phyloP scores from a whole-genome alignment of 2,113 vertebrate species.

The Nanorana parkeri region DNA sequence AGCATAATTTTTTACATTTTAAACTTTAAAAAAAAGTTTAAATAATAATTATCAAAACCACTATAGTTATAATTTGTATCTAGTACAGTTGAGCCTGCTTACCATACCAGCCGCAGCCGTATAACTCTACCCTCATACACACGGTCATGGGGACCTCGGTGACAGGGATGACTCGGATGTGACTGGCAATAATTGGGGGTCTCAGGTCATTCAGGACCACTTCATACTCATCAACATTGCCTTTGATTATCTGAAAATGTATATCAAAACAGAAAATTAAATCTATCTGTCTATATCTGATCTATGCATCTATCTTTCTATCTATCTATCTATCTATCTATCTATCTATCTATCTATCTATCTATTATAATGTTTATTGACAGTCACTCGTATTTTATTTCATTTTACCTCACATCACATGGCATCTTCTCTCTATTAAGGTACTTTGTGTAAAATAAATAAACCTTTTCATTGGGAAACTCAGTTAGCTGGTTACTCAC shows the following conservation, averaged over 20 bases:
- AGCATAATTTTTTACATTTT: too few species aligned
- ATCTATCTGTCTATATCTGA: too few species aligned
- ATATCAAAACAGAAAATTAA: not conserved
- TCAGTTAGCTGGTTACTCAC: not conserved
- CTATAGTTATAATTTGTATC: too few species aligned
- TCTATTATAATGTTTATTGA: not conserved
- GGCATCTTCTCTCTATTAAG: not conserved
- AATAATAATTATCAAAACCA: too few species aligned
- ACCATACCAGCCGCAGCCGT: conserved; percentile 89
- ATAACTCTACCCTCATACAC: conserved; percentile 92
- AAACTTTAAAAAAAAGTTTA: too few species aligned
- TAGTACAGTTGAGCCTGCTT: conserved; percentile 49
- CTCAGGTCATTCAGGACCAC: conserved; percentile 84
- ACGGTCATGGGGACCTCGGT: conserved; percentile 79
- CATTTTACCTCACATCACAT: not conserved
- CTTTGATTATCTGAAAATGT: conserved; percentile 80
- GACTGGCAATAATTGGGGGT: conserved; percentile 83
- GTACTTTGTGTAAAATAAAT: not conserved
- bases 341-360: conserved; percentile 6
- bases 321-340: too few species aligned
- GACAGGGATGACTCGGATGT: conserved; percentile 83
- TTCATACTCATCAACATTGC: conserved; percentile 80
- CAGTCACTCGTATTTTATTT: not conserved
- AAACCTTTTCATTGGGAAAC: not conserved
- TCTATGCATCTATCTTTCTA: not conserved